Evolutionary conservation across 2,797 vertebrate species (phyloP).

Genomic region (Ctenochaetus hawaiiensis): DNA sequence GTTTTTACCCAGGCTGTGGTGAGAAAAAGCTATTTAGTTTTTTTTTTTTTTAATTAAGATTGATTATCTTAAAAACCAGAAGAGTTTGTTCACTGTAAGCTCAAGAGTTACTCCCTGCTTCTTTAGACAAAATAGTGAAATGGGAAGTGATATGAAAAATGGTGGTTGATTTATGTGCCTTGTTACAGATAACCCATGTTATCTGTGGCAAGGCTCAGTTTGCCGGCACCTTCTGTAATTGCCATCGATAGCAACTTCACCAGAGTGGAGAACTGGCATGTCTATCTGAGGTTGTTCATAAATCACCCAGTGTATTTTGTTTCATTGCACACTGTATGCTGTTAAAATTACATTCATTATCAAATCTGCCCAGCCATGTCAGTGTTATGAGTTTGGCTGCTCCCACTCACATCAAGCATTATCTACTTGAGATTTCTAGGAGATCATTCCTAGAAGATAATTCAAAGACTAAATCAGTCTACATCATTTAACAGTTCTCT

Average conservation of each 20-base stretch:
- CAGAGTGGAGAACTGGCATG: conserved; percentile 28
- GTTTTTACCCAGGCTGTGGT: no score
- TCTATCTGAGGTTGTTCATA: conserved; percentile 19
- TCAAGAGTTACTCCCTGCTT: conserved; percentile 1
- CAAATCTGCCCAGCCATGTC: not conserved
- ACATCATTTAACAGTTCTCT: not conserved
- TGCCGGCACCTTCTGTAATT: conserved; percentile 27
- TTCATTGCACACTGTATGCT: not conserved
- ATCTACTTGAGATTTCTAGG: not conserved
- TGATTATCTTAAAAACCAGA: conserved; percentile 4
- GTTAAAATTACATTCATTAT: not conserved
- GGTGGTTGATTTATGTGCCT: conserved; percentile 41
- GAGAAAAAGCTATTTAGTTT: no score
- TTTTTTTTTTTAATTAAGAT: not conserved
- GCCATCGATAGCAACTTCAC: conserved; percentile 32
- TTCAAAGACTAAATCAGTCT: not conserved
- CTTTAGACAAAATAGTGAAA: conserved; percentile 1
- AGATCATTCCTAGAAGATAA: not conserved
- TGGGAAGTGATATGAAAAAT: conserved; percentile 23
- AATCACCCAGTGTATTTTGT: conserved; percentile 25
- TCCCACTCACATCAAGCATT: not conserved
- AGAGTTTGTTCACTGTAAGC: not conserved
- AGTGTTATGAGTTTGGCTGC: conserved; percentile 10
- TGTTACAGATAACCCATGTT: conserved; percentile 23
- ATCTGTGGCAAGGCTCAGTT: not conserved